Percentiles rank a stretch among this genome's conserved stretches.
Conservation (phyloP, 1,140 invertebrate genomes). For the Bombus soroeensis region DNA sequence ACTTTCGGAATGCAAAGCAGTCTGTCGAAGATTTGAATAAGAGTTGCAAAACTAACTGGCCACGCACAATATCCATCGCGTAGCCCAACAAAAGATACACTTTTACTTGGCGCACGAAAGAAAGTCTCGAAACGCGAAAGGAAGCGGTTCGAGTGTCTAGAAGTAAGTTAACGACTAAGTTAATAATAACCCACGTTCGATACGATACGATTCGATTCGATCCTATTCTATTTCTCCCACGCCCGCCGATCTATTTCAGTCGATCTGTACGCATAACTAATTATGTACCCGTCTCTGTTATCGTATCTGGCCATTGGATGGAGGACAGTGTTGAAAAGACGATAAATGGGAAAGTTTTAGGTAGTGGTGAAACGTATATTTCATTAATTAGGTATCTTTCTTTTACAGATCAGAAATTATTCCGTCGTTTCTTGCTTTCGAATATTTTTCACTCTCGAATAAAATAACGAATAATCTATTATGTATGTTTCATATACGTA, state of each 20-base stretch:
- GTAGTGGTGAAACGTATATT: too few relatives aligned
- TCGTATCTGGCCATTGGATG: background rate
- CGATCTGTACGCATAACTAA: background rate
- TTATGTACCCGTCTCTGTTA: background rate
- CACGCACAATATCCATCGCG: constrained; percentile 32
- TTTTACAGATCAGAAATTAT: background rate
- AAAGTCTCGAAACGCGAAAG: constrained; percentile 53
- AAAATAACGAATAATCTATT: background rate
- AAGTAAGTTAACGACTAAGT: background rate
- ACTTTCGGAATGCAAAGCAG: constrained; percentile 46
- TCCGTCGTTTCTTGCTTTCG: background rate
- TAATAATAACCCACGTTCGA: constrained; percentile 59
- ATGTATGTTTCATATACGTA: background rate
- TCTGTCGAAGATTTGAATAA: constrained; percentile 50
- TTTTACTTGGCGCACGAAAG: constrained; percentile 57
- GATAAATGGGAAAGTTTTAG: background rate
- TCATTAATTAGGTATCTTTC: too few relatives aligned
- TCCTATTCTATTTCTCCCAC: background rate
- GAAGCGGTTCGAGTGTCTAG: constrained; percentile 40
- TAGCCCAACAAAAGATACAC: constrained; percentile 21
- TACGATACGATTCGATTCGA: constrained; percentile 38
- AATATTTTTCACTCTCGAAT: background rate
- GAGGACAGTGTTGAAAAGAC: background rate
- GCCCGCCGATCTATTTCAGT: background rate
- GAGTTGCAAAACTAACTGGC: constrained; percentile 56